Evolutionary conservation across 2,797 vertebrate genomes (phyloP).

Genomic region (Pogonophryne albipinna): DNA sequence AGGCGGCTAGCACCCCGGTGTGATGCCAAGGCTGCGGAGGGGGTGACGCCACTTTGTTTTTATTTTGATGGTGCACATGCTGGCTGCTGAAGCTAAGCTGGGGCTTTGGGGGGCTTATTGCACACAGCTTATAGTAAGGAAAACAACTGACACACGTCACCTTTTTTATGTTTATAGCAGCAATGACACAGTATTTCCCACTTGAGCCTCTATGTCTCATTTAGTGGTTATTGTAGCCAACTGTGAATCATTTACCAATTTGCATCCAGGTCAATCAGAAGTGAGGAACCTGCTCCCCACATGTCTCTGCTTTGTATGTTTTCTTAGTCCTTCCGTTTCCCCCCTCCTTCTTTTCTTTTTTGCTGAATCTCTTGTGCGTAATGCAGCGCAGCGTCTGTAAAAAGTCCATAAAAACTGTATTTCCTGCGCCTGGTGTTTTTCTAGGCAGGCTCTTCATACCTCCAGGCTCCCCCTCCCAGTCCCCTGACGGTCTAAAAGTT

Average conservation of each 20-base stretch:
- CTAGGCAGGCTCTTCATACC: conserved; percentile 63
- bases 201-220: not conserved
- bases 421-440: conserved; percentile 74
- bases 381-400: conserved; percentile 20
- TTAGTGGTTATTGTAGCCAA: not conserved
- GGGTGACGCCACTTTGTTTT: conserved; percentile 66
- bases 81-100: conserved; percentile 19
- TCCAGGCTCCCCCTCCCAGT: conserved; percentile 60
- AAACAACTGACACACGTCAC: not conserved
- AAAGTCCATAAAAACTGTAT: conserved; percentile 47
- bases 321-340: conserved; percentile 14
- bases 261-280: conserved; percentile 1
- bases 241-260: not conserved
- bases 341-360: conserved; percentile 17
- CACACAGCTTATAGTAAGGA: conserved; percentile 1
- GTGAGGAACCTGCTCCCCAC: not conserved
- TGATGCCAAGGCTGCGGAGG: conserved; percentile 9
- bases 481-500: conserved; percentile 55
- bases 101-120: not conserved
- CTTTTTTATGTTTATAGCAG: not conserved
- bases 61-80: conserved; percentile 43
- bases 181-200: not conserved
- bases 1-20: conserved; percentile 8
- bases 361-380: conserved; percentile 36
- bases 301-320: not conserved